Percentiles rank a stretch among this genome's conserved stretches.
phyloP scores from a whole-genome alignment of 2,113 vertebrate species.

The Dryoscopus gambensis region DNA sequence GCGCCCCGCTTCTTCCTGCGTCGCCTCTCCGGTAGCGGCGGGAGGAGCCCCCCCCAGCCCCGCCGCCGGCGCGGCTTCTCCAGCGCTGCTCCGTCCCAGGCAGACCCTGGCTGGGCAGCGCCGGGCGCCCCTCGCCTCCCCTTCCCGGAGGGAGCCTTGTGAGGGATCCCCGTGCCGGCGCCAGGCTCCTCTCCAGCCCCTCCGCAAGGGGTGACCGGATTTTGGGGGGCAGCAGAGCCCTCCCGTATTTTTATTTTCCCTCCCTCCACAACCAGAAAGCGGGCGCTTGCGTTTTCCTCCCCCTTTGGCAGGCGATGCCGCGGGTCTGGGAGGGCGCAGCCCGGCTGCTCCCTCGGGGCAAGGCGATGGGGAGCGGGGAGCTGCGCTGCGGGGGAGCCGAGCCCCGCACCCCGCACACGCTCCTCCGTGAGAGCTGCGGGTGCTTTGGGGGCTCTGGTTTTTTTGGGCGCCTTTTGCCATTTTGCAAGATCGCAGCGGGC shows the following conservation, averaged over 20 bases:
- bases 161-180: neutral
- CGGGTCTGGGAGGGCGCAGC: neutral
- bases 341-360: neutral
- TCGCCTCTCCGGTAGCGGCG: neutral
- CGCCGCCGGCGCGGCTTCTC: too few species aligned
- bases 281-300: neutral
- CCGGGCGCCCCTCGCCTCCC: neutral
- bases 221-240: neutral
- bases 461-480: neutral
- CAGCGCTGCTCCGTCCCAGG: neutral
- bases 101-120: neutral
- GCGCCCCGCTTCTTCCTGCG: neutral
- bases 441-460: neutral
- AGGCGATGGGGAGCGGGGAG: neutral
- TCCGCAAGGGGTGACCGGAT: neutral
- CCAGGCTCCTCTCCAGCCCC: neutral
- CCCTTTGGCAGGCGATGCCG: neutral
- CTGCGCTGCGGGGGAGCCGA: neutral
- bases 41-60: neutral
- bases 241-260: neutral
- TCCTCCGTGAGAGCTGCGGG: neutral
- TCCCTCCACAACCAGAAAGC: accelerated
- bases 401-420: neutral
- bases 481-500: neutral
- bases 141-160: neutral